Evolutionary conservation across 2,888 invertebrate species (phyloP).

Genomic region (Heterodera filipjevi): DNA sequence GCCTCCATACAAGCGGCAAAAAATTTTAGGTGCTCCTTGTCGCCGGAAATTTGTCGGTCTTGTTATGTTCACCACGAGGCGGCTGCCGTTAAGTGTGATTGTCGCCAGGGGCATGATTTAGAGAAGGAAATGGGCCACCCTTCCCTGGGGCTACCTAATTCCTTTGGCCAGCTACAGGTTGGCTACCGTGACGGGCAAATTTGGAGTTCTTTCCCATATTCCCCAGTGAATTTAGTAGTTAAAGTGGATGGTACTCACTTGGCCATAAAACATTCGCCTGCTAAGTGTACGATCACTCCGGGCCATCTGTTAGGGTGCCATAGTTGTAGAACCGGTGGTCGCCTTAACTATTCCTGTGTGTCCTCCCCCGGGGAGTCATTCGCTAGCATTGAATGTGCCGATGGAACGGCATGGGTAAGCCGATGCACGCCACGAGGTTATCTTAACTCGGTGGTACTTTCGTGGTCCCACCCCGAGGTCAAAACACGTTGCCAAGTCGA

Average conservation of each 20-base stretch:
- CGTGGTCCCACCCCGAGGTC: background rate
- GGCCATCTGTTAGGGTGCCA: background rate
- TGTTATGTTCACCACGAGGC: conserved; percentile 7
- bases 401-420: background rate
- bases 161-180: background rate
- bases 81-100: background rate
- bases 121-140: background rate
- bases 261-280: background rate
- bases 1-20: background rate
- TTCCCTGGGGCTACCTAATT: background rate
- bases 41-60: background rate
- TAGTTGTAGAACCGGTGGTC: background rate
- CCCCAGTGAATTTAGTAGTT: background rate
- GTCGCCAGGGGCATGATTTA: background rate
- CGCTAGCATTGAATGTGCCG: background rate
- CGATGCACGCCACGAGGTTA: background rate
- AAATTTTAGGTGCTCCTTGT: background rate
- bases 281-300: background rate
- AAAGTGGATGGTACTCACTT: background rate
- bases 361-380: background rate
- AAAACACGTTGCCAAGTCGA: background rate
- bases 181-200: background rate
- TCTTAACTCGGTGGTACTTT: background rate
- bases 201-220: background rate
- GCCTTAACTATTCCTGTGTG: background rate